These are phyloP conservation scores for Probaryconus sp. DNA, from an alignment of 1,140 invertebrate species.

Conservation along the genomic window DNA sequence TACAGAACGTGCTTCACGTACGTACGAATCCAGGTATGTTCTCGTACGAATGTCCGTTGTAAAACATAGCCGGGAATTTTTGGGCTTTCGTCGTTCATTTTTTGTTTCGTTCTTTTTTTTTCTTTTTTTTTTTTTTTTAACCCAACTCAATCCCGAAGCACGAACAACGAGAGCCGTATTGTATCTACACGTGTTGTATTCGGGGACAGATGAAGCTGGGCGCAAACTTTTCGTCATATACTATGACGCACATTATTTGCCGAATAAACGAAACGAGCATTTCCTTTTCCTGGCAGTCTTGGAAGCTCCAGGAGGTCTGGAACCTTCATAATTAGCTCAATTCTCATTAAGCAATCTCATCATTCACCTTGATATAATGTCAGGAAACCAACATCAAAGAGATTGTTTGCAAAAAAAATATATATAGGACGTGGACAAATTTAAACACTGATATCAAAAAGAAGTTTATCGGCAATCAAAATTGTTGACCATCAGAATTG, in stretches of 20 bases:
- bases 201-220: conserved; percentile 35
- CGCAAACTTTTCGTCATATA: conserved; percentile 37
- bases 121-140: conserved; percentile 15
- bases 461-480: too few species aligned
- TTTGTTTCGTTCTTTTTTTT: conserved; percentile 50
- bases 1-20: conserved; percentile 39
- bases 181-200: conserved; percentile 57
- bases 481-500: too few species aligned
- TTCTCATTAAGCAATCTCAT: too few species aligned
- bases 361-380: too few species aligned
- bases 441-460: too few species aligned
- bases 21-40: conserved; percentile 48
- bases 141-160: conserved; percentile 48
- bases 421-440: too few species aligned
- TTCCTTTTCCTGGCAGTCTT: too few species aligned
- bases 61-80: conserved; percentile 57
- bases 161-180: conserved; percentile 51
- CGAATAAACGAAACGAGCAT: conserved; percentile 29
- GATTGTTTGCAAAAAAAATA: too few species aligned
- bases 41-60: conserved; percentile 51
- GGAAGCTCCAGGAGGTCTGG: too few species aligned
- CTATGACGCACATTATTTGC: conserved; percentile 40
- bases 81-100: conserved; percentile 54
- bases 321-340: too few species aligned
- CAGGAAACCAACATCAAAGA: too few species aligned